phyloP scores from a whole-genome alignment of 2,888 invertebrate species.

The Hartigia nigra region DNA sequence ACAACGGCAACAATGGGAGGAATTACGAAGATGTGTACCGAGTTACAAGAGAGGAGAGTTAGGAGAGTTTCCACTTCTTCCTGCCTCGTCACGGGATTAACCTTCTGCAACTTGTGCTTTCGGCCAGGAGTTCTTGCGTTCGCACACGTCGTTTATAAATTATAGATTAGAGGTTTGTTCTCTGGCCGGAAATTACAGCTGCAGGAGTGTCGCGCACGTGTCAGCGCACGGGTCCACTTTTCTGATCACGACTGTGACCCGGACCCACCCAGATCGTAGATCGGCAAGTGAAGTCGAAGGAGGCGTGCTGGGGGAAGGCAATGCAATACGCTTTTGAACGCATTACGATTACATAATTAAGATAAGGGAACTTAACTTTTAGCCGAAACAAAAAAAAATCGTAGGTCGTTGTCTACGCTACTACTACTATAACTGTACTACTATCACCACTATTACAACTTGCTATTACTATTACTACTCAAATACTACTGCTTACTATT shows the following conservation, averaged over 20 bases:
- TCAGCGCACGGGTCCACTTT: background rate
- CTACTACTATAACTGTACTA: background rate
- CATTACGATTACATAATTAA: slow-evolving; percentile 54
- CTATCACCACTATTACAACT: no score
- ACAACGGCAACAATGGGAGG: background rate
- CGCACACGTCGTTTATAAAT: background rate
- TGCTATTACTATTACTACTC: background rate
- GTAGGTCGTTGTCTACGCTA: background rate
- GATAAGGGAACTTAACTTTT: slow-evolving; percentile 55
- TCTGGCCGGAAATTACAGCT: background rate
- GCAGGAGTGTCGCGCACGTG: background rate
- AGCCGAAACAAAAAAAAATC: slow-evolving; percentile 24
- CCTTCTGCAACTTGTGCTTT: background rate
- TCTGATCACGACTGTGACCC: background rate
- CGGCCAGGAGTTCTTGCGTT: background rate
- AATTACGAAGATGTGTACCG: background rate
- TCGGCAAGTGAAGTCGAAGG: slow-evolving; percentile 18
- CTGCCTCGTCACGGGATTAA: background rate
- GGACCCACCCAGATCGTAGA: background rate
- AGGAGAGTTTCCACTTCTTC: background rate
- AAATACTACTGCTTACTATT: background rate
- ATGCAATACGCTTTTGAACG: slow-evolving; percentile 75
- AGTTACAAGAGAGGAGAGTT: background rate
- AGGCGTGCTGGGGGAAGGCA: slow-evolving; percentile 75
- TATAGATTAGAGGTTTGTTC: background rate